Conservation (phyloP, 2,113 vertebrate genomes). For the Lophius piscatorius region DNA sequence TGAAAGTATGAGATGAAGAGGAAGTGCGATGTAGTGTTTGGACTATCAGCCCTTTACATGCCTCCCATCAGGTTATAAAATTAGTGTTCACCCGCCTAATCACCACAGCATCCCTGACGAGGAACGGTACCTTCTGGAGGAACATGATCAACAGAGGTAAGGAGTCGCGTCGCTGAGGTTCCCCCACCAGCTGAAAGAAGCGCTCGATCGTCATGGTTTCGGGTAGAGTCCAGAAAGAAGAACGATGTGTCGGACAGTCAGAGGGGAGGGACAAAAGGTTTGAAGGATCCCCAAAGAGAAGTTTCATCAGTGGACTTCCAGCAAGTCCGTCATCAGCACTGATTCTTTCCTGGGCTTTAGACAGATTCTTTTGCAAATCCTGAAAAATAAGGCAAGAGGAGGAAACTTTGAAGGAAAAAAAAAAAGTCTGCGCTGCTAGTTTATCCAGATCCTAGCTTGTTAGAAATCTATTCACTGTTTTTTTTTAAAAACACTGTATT, state of each 20-base stretch:
- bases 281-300: slow-evolving; percentile 63
- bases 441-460: too few species aligned
- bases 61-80: too few species aligned
- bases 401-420: too few species aligned
- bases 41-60: too few species aligned
- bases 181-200: slow-evolving; percentile 69
- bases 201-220: slow-evolving; percentile 71
- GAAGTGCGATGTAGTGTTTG: too few species aligned
- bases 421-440: too few species aligned
- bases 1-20: too few species aligned
- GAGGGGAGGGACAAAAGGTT: slow-evolving; percentile 54
- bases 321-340: slow-evolving; percentile 49
- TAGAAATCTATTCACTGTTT: neutral
- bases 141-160: slow-evolving; percentile 67
- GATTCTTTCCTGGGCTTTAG: slow-evolving; percentile 62
- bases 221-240: slow-evolving; percentile 73
- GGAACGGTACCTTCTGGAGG: slow-evolving; percentile 66
- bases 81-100: too few species aligned
- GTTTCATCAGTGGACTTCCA: slow-evolving; percentile 63
- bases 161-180: neutral
- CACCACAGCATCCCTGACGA: neutral
- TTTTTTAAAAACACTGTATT: neutral
- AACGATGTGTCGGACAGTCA: slow-evolving; percentile 67
- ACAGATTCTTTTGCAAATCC: slow-evolving; percentile 51
- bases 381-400: slow-evolving; percentile 20